A percentile compares a stretch with the other conserved stretches of the same genome.
Evolutionary conservation across 2,888 invertebrate species (phyloP).

Genomic region (Andrena bicolor): DNA sequence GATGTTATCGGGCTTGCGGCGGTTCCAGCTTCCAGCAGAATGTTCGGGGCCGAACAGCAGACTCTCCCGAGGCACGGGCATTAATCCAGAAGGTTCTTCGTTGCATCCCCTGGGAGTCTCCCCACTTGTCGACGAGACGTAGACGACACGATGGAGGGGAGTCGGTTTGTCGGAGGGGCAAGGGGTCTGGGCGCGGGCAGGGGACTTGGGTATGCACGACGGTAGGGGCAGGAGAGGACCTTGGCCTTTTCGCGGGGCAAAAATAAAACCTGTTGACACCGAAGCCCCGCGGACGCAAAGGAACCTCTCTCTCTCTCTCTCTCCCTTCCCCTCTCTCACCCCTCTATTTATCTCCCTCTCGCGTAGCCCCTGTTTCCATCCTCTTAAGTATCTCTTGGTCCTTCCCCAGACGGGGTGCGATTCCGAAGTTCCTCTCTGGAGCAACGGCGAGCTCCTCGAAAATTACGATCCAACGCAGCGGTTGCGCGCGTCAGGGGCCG

Average conservation of each 20-base stretch:
- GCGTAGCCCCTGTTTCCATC: slow-evolving; percentile 41
- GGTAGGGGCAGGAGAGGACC: slow-evolving; percentile 78
- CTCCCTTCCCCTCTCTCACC: slow-evolving; percentile 6
- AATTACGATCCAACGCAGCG: slow-evolving; percentile 11
- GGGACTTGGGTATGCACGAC: slow-evolving; percentile 63
- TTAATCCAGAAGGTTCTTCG: slow-evolving; percentile 72
- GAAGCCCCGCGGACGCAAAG: slow-evolving; percentile 79
- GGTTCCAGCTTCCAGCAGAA: slow-evolving; percentile 1
- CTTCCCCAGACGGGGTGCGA: slow-evolving; percentile 24
- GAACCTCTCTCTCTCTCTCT: slow-evolving; percentile 54
- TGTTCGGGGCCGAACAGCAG: slow-evolving; percentile 23
- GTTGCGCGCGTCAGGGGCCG: not conserved
- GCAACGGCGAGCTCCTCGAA: not conserved
- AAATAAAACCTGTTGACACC: slow-evolving; percentile 83
- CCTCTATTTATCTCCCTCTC: slow-evolving; percentile 40
- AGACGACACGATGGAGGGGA: slow-evolving; percentile 51
- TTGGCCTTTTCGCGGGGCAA: slow-evolving; percentile 82
- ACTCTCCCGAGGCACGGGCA: slow-evolving; percentile 49
- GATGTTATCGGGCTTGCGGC: slow-evolving; percentile 21
- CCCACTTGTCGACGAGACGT: slow-evolving; percentile 52
- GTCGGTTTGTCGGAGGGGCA: slow-evolving; percentile 30
- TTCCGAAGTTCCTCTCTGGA: slow-evolving; percentile 37
- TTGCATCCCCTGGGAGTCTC: slow-evolving; percentile 67
- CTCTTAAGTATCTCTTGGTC: slow-evolving; percentile 44
- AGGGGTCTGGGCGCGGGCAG: slow-evolving; percentile 49